A percentile compares a stretch with the other conserved stretches of the same genome.
phyloP scores from a whole-genome alignment of 30 jellyfish, hydroid and myxozoan species.

The Turritopsis rubra region DNA sequence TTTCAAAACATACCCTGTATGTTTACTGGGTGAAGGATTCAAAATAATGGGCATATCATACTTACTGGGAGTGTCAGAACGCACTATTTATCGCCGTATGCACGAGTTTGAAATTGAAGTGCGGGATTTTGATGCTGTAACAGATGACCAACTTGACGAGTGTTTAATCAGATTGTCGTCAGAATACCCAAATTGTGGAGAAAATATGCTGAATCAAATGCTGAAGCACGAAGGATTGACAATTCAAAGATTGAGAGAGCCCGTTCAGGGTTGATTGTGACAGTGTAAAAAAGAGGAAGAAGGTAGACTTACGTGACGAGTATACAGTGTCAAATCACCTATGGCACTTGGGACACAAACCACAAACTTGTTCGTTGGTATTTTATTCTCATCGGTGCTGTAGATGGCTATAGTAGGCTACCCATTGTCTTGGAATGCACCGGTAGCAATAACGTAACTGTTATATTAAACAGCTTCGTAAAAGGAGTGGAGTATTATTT shows the following conservation, averaged over 20 bases:
- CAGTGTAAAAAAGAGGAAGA: constrained; percentile 25
- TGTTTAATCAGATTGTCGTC: background rate
- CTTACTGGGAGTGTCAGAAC: constrained; percentile 36
- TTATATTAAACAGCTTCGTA: constrained; percentile 12
- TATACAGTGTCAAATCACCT: constrained; percentile 56
- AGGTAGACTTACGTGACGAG: constrained; percentile 29
- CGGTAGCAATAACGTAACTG: constrained; percentile 29
- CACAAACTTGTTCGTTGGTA: constrained; percentile 55
- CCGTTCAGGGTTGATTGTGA: constrained; percentile 8
- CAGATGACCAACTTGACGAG: constrained; percentile 31
- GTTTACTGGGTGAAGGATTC: constrained; percentile 27
- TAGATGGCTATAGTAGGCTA: constrained; percentile 54
- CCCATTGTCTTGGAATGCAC: constrained; percentile 36
- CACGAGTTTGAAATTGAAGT: constrained; percentile 27
- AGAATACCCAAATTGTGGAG: constrained; percentile 29
- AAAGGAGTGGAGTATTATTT: constrained; percentile 31
- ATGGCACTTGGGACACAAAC: constrained; percentile 59
- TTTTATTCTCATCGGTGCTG: constrained; percentile 37
- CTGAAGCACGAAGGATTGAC: constrained; percentile 13
- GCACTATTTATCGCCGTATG: constrained; percentile 44
- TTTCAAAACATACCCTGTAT: constrained; percentile 22
- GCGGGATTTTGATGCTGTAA: constrained; percentile 25
- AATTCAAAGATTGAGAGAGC: constrained; percentile 17
- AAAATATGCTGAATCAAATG: constrained; percentile 3
- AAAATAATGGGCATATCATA: constrained; percentile 18